Conservation (phyloP, 2,797 vertebrate genomes). For the Poecilia velifera region DNA sequence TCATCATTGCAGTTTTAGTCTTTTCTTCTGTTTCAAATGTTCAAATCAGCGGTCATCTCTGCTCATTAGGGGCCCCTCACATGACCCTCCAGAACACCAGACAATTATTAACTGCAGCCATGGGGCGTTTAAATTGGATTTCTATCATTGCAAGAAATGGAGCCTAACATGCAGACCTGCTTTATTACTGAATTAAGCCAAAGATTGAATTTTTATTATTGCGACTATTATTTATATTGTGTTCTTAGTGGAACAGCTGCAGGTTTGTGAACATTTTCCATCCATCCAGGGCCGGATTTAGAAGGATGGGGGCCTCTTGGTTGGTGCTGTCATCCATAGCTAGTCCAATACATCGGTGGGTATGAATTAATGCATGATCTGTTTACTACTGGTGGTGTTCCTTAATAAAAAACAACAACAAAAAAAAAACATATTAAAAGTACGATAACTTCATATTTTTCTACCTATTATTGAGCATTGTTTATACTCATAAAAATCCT, state of each 20-base stretch:
- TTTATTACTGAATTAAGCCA: conserved; percentile 46
- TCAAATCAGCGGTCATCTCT: conserved; percentile 12
- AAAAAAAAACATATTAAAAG: no score
- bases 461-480: no score
- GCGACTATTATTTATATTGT: conserved; percentile 44
- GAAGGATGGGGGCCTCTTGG: no score
- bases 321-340: no score
- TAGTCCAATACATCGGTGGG: no score
- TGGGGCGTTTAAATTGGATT: conserved; percentile 18
- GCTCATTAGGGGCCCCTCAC: conserved; percentile 16
- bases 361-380: no score
- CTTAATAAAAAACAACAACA: no score
- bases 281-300: background rate
- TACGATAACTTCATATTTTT: no score
- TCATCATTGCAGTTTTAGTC: background rate
- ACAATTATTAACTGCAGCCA: conserved; percentile 40
- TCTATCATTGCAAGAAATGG: conserved; percentile 37
- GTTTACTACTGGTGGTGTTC: no score
- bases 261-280: background rate
- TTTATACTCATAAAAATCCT: no score
- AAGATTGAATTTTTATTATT: conserved; percentile 40
- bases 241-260: conserved; percentile 13
- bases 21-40: conserved; percentile 24
- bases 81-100: conserved; percentile 24
- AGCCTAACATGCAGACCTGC: conserved; percentile 44